Base-by-base conservation (phyloP, 2,113 vertebrate species). In the Festucalex cinctus region DNA sequence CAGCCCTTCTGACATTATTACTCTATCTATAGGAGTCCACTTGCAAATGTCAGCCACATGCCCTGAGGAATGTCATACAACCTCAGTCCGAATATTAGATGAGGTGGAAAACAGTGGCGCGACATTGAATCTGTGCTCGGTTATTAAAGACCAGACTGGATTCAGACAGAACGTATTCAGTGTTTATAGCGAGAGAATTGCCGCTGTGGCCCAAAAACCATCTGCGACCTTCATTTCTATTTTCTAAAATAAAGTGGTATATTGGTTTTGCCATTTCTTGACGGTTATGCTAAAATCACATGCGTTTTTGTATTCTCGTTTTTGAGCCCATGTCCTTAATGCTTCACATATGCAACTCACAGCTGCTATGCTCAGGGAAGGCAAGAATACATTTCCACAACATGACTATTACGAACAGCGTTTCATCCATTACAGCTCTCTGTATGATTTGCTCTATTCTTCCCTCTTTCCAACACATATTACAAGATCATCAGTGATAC, bases 41-140 rank as follows among this genome's bases (percentile, higher is more conserved):
- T 73, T 90, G 77, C 75, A 88, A 90, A 90, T 90, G 89, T 88
- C 86, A 90, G 74, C 59, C 82, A 39, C 67, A 81, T 78, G 78
- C 82, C 83, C 84, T n/a, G 63, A 83, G 84, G 87, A 87, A 85
- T 77, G 80, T 83, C 82, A 78, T 54, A 63, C 73, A 77, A 79
- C 83, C 83, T 78, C 75, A 12, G 71, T 68, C 73, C 28, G 76
- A 87, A 88, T 88, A 86, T 78, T 76, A 81, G 78, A 87, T 76
- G 83, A 85, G 79, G 22, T 73, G 71, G 48, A 32, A 73, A 36
- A 72, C 68, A 17, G 10, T 3, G 68, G 81, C 70, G 68, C 26
- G 36, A 65, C 68, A 9, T 24, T 20, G 53, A 22, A 68, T 54
- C 70, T 16, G 35, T 63, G 53, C 78, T 86, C 57, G 35, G 68